Evolutionary conservation across 2,113 vertebrate species (phyloP), one percentile per base, ranked within the genome.

Genomic region (Melanotaenia duboulayi): DNA sequence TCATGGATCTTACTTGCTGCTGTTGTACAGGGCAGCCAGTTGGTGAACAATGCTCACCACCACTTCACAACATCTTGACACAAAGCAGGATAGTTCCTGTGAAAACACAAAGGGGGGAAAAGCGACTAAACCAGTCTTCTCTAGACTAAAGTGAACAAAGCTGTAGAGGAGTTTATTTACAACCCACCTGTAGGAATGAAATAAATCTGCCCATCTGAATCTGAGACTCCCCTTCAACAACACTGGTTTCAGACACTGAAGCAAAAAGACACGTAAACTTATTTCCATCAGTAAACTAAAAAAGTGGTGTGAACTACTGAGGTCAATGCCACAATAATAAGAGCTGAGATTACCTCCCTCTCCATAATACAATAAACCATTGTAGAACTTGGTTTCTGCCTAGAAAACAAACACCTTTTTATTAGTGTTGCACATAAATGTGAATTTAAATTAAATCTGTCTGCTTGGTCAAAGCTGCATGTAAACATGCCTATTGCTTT

Each of bases 311-410:
- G 20, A 22, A 48, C 1, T 16, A 19, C n/a, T 28, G 24, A 35
- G 1, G 0, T 5, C 14, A 64, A 64, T 55, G 25, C n/a, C 1
- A 44, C 3, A 13, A 55, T 1, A 25, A 65, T 52, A 24, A 91
- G 90, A 89, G 23, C 4, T 37, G 51, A 4, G 2, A 50, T 87
- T 90, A 99, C 98, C 96, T 95, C 97, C 97, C 94, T 99, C 98
- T 86, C 97, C 97, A 80, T 99, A 99, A 89, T 96, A 99, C 89
- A 99, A 92, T 50, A 99, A 95, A 58, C 98, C 98, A 89, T 96
- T 99, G 90, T 99, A 99, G 94, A 99, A 98, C 82, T 97, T 99
- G 50, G 94, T 96, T 95, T 99, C 97, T 74, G 97, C 97, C 98
- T 99, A 85, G 71, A 88, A 80, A 58, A 56, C 79, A 62, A 24